Evolutionary conservation across 1,140 invertebrate species (phyloP).

Genomic region (Achatina immaculata): DNA sequence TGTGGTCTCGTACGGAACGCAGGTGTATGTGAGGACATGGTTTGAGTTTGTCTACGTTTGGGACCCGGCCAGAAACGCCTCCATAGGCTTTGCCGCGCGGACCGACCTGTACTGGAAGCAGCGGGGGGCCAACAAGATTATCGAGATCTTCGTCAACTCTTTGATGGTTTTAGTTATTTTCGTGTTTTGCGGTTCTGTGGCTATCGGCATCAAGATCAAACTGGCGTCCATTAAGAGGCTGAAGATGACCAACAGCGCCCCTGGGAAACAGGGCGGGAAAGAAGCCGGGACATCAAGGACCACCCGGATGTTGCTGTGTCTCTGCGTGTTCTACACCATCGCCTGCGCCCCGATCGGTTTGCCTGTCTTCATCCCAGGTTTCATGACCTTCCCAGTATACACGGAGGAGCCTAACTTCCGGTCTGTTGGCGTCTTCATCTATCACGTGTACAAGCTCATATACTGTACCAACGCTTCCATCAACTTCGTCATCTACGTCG

Average conservation of each 20-base stretch:
- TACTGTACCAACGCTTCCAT: constrained; percentile 16
- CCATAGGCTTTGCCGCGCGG: background rate
- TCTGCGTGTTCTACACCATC: constrained; percentile 12
- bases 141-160: constrained; percentile 14
- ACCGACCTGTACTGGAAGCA: background rate
- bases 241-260: background rate
- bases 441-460: constrained; percentile 4
- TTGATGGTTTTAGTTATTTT: background rate
- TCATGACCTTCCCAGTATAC: background rate
- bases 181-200: background rate
- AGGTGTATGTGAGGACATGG: background rate
- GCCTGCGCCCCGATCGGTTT: background rate
- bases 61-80: background rate
- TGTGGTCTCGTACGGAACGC: background rate
- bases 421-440: background rate
- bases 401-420: background rate
- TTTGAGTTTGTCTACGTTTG: background rate
- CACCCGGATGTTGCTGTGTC: constrained; percentile 11
- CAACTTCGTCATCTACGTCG: constrained; percentile 27
- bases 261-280: background rate
- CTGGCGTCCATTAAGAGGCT: background rate
- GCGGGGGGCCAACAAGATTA: background rate
- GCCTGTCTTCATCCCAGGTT: background rate
- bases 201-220: constrained; percentile 15
- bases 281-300: background rate